These are phyloP conservation scores for Pogonomyrmex barbatus DNA, from an alignment of 1,140 invertebrate species.

Conservation along the genomic window DNA sequence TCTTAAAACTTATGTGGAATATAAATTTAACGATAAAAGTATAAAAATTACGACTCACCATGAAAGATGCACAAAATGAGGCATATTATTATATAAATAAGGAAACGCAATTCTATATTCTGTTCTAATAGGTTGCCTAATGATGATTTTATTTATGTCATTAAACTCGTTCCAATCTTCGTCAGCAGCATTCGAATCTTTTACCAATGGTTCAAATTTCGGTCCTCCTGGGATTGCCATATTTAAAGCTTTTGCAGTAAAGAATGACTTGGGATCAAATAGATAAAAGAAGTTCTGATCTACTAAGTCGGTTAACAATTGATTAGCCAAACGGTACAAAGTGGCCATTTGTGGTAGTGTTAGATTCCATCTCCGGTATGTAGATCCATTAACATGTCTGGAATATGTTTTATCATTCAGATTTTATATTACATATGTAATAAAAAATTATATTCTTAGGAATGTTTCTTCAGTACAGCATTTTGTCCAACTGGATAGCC, in stretches of 20 bases:
- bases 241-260: slow-evolving; percentile 99
- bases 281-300: slow-evolving; percentile 99
- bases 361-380: slow-evolving; percentile 98
- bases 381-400: slow-evolving; percentile 98
- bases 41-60: slow-evolving; percentile 89
- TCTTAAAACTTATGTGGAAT: slow-evolving; percentile 84
- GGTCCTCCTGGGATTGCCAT: slow-evolving; percentile 99
- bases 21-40: slow-evolving; percentile 58
- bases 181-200: slow-evolving; percentile 98
- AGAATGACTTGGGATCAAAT: slow-evolving; percentile 99
- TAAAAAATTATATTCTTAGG: slow-evolving; percentile 5
- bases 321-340: slow-evolving; percentile 98
- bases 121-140: slow-evolving; percentile 98
- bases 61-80: slow-evolving; percentile 97
- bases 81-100: slow-evolving; percentile 99
- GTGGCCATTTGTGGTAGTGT: slow-evolving; percentile 98
- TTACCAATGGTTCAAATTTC: slow-evolving; percentile 99
- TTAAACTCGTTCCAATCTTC: slow-evolving; percentile 99
- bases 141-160: slow-evolving; percentile 99
- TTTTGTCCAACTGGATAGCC: slow-evolving; percentile 81
- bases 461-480: slow-evolving; percentile 80
- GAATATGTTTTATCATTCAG: slow-evolving; percentile 71
- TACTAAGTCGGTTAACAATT: slow-evolving; percentile 98
- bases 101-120: slow-evolving; percentile 99
- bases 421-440: slow-evolving; percentile 11